Evolutionary conservation across 2,113 vertebrate genomes (phyloP), one percentile per base, ranked within the genome.

Genomic region (Talpa occidentalis): DNA sequence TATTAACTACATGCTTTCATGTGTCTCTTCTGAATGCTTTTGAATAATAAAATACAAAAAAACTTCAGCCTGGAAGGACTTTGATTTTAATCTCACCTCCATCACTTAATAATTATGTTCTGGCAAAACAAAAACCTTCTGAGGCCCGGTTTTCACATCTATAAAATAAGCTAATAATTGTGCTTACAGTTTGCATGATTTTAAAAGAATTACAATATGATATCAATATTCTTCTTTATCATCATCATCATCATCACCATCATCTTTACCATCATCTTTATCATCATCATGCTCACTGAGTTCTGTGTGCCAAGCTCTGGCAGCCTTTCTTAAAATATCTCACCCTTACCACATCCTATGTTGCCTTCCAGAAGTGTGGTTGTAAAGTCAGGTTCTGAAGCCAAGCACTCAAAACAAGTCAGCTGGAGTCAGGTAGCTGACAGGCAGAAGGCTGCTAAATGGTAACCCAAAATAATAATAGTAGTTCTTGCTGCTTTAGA

Each of bases 111-210:
- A 26, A 47, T 15, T 47, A 64, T 7, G n/a, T 11, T 77, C 60
- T 85, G 56, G 44, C 5, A 81, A 92, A 94, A 95, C 3, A 77
- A 81, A 93, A 79, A 60, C 11, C 26, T 59, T 76, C 26, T 32
- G 11, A 56, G 16, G 11, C 35, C 94, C 28, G 28, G n/a, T 94
- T 81, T 89, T 40, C 24, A 76, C 21, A 66, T n/a, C n/a, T 70
- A 28, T 42, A 86, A 84, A 95, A 54, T 24, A 81, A 11, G 22
- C 66, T 70, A 69, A 89, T 56, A 67, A 69, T 10, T 72, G 24
- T 60, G 49, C 22, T 76, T 84, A 60, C 0, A 26, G 3, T 47
- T 60, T 37, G 12, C 32, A 49, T 52, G 37, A 26, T 67, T 83
- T 87, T 90, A 11, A 90, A 90, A 93, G 49, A 78, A 76, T 56